These are phyloP conservation scores for Pilophorus perplexus DNA, from an alignment of 2,888 invertebrate species.

Conservation along the genomic window DNA sequence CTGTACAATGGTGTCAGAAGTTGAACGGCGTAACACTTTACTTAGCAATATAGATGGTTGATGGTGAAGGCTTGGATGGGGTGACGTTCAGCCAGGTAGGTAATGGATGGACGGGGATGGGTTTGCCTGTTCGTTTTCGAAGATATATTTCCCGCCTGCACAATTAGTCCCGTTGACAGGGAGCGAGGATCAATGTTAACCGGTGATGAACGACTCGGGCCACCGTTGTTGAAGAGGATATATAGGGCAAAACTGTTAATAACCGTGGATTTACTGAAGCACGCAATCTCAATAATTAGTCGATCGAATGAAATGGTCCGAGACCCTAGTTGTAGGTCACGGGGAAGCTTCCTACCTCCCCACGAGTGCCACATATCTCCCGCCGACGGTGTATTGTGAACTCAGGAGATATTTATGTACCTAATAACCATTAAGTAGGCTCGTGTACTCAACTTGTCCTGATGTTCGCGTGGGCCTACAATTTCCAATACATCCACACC, in stretches of 20 bases:
- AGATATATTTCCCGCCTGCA: constrained; percentile 33
- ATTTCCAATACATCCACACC: too few relatives aligned
- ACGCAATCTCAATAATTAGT: constrained; percentile 28
- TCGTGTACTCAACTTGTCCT: too few relatives aligned
- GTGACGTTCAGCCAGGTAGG: constrained; percentile 28
- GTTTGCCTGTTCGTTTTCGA: constrained; percentile 26
- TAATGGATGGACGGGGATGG: constrained; percentile 25
- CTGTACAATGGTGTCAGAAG: constrained; percentile 22
- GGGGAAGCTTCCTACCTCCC: too few relatives aligned
- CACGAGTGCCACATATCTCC: too few relatives aligned
- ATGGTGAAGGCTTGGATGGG: constrained; percentile 7
- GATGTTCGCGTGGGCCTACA: too few relatives aligned
- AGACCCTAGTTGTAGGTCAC: too few relatives aligned
- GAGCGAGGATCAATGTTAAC: constrained; percentile 24
- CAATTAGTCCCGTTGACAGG: constrained; percentile 40
- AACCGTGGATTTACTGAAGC: constrained; percentile 31
- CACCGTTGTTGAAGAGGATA: constrained; percentile 11
- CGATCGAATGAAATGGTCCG: constrained; percentile 19
- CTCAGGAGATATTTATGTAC: too few relatives aligned
- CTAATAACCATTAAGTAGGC: too few relatives aligned
- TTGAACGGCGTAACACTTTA: constrained; percentile 18
- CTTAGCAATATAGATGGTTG: background rate
- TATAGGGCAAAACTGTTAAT: constrained; percentile 29
- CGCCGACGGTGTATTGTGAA: too few relatives aligned
- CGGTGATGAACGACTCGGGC: constrained; percentile 16